A percentile compares a stretch with the other conserved stretches of the same genome.
phyloP scores from a whole-genome alignment of 53 echinoderm and acorn worm species.

The Mesocentrotus franciscanus region DNA sequence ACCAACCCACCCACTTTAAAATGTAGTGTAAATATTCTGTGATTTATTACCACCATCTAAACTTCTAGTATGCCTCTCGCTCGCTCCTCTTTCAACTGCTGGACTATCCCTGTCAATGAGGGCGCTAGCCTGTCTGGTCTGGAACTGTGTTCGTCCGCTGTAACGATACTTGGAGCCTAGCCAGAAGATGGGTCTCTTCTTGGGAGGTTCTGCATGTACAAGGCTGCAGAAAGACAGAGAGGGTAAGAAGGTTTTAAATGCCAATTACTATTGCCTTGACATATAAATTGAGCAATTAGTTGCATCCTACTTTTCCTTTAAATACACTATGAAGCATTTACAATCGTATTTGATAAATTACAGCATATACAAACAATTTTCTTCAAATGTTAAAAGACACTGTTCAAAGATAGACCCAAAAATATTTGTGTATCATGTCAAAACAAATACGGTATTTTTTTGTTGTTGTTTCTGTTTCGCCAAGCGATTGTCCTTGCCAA shows the following conservation, averaged over 20 bases:
- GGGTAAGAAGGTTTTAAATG: not conserved
- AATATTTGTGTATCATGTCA: too few species aligned
- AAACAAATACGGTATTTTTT: too few species aligned
- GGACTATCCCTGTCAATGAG: slow-evolving; percentile 94
- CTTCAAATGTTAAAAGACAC: too few species aligned
- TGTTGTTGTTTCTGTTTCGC: too few species aligned
- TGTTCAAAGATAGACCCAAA: too few species aligned
- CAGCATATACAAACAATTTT: not conserved
- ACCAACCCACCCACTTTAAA: not conserved
- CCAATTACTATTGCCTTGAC: not conserved
- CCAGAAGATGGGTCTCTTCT: slow-evolving; percentile 92
- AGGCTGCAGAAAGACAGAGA: slow-evolving; percentile 65
- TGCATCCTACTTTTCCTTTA: too few species aligned
- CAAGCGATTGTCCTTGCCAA: too few species aligned
- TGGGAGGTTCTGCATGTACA: slow-evolving; percentile 95
- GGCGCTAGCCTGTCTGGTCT: slow-evolving; percentile 92
- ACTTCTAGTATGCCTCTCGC: slow-evolving; percentile 79
- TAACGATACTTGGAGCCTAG: slow-evolving; percentile 98
- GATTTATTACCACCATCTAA: slow-evolving; percentile 84
- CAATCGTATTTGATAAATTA: not conserved
- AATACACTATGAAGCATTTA: too few species aligned
- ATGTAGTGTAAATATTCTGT: not conserved
- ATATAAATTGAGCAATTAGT: not conserved
- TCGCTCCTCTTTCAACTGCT: slow-evolving; percentile 76
- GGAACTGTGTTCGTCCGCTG: slow-evolving; percentile 98